A percentile compares a stretch with the other conserved stretches of the same genome.
Evolutionary conservation across 92 coral and sea anemone genomes (phyloP).

Genomic region (Palythoa caribaeorum): DNA sequence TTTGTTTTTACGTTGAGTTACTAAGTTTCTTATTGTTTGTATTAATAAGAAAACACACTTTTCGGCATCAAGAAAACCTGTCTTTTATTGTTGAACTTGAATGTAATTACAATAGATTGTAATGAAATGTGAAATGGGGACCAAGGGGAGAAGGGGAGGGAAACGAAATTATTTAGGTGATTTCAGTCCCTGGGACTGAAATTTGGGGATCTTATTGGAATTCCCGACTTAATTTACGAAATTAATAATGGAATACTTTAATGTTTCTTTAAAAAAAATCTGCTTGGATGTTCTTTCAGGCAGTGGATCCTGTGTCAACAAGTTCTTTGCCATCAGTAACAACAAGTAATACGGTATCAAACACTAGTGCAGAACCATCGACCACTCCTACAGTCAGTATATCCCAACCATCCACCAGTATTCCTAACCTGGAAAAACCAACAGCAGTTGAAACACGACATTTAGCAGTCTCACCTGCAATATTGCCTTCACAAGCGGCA

Average conservation of each 20-base stretch:
- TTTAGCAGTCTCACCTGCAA: neutral
- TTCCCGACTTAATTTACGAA: too few species aligned
- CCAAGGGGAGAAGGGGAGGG: too few species aligned
- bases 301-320: slow-evolving; percentile 15
- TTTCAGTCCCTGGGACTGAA: too few species aligned
- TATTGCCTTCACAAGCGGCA: slow-evolving; percentile 2
- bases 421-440: neutral
- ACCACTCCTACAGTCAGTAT: neutral
- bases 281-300: neutral
- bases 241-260: neutral
- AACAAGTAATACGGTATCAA: slow-evolving; percentile 37
- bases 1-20: too few species aligned
- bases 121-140: too few species aligned
- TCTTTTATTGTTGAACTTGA: too few species aligned
- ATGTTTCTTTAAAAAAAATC: neutral
- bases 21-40: too few species aligned
- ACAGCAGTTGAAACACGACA: slow-evolving; percentile 1
- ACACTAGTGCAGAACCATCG: slow-evolving; percentile 13
- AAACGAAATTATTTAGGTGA: too few species aligned
- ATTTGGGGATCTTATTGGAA: too few species aligned
- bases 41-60: too few species aligned
- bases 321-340: neutral
- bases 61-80: too few species aligned
- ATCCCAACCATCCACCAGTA: neutral
- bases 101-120: too few species aligned